A percentile compares a stretch with the other conserved stretches of the same genome.
Conservation (phyloP, 2,888 invertebrate species). For the Clitarchus hookeri region DNA sequence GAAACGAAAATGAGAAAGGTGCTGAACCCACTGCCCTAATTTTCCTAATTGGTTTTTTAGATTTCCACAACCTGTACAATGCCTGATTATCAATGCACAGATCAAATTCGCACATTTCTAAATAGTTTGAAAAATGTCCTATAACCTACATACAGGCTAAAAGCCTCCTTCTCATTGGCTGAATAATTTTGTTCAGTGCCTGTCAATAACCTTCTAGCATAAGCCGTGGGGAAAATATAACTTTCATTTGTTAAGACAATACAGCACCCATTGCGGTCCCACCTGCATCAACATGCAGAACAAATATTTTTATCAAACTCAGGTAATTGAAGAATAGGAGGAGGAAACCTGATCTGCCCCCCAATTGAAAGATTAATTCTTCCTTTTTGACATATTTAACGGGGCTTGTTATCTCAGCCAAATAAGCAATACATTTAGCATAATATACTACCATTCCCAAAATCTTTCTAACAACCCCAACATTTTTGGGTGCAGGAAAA, state of each 20-base stretch:
- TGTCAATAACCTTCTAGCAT: not conserved
- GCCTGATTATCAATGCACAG: not conserved
- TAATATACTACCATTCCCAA: not conserved
- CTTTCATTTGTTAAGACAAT: not conserved
- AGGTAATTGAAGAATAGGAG: not conserved
- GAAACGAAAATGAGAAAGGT: not conserved
- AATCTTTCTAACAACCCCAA: not conserved
- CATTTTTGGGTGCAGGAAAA: not conserved
- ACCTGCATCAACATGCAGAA: not conserved
- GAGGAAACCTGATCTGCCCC: not conserved
- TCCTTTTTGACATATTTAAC: not conserved
- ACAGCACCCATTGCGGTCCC: not conserved
- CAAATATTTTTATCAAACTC: not conserved
- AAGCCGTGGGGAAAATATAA: not conserved
- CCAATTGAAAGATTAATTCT: not conserved
- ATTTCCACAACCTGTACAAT: not conserved
- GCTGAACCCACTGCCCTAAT: not conserved
- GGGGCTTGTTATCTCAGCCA: not conserved
- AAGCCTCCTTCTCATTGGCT: not conserved
- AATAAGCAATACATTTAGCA: not conserved
- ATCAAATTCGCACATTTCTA: not conserved
- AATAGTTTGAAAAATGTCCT: not conserved
- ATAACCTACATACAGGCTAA: not conserved
- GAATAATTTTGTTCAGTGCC: not conserved
- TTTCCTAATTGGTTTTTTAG: not conserved